Evolutionary conservation across 2,113 vertebrate genomes (phyloP).

Genomic region (Bucco capensis): DNA sequence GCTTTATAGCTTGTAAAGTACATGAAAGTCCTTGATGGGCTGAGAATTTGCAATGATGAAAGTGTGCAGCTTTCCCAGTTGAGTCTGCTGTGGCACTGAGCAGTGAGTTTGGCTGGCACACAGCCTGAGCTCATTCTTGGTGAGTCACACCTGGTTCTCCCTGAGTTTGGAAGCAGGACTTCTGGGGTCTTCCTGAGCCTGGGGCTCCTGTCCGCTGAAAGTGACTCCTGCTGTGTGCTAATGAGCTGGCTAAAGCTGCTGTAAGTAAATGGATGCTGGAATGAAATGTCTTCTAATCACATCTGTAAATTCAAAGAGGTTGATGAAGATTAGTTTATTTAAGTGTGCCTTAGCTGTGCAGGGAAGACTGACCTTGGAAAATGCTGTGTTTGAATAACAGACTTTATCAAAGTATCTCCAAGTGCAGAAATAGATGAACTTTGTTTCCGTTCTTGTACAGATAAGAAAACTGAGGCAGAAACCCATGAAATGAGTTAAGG

Average conservation of each 20-base stretch:
- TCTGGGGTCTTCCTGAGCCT: not conserved
- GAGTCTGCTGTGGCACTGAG: not conserved
- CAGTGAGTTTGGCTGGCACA: not conserved
- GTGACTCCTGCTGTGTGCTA: not conserved
- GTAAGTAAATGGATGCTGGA: not conserved
- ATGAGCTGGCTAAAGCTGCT: not conserved
- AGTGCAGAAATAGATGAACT: not conserved
- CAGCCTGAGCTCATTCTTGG: not conserved
- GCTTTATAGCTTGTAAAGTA: not conserved
- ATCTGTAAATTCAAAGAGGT: not conserved
- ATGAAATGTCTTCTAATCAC: not conserved
- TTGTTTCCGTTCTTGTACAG: not conserved
- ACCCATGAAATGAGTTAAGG: not conserved
- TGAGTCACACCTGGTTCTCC: not conserved
- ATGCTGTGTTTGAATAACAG: not conserved
- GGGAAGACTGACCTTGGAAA: conserved; percentile 25
- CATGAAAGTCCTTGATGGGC: not conserved
- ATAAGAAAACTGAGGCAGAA: not conserved
- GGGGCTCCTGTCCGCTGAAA: not conserved
- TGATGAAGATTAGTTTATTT: not conserved
- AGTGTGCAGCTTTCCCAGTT: not conserved
- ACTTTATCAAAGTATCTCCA: not conserved
- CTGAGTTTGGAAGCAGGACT: not conserved
- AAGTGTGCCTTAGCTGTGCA: not conserved
- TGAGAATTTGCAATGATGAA: not conserved